These are phyloP conservation scores for Lasaia peninsularis DNA, from an alignment of 1,140 invertebrate species.

Conservation along the genomic window DNA sequence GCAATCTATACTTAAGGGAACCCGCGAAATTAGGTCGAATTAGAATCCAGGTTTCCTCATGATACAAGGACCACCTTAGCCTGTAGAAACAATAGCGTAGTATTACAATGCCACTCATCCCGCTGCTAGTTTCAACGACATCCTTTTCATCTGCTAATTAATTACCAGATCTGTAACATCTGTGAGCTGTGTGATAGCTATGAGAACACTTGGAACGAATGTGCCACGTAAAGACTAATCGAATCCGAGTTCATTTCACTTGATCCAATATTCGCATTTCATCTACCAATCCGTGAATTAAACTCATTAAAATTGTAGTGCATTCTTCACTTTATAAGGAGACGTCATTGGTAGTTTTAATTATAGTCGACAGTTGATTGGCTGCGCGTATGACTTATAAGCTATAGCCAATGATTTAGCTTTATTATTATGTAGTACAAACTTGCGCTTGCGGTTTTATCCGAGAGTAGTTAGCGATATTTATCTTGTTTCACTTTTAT, in stretches of 20 bases:
- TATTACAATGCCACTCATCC: neutral
- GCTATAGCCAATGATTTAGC: no score
- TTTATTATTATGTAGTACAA: no score
- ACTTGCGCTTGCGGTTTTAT: no score
- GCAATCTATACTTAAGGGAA: no score
- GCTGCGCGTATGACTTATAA: no score
- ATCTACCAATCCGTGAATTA: neutral
- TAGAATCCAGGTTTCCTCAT: no score
- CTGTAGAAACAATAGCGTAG: no score
- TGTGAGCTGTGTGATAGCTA: neutral
- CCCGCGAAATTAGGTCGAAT: no score
- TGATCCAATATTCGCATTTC: neutral
- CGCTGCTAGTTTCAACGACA: neutral
- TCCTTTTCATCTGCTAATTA: neutral
- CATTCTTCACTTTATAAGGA: neutral
- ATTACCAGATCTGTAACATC: neutral
- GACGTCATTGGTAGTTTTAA: neutral
- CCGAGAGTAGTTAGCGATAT: no score
- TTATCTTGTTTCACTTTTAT: no score
- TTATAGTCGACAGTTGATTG: no score
- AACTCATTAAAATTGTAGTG: neutral
- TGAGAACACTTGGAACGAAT: neutral
- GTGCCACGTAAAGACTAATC: constrained; percentile 1
- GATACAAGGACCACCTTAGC: no score
- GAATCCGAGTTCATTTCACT: neutral